Evolutionary conservation across 2,888 invertebrate genomes (phyloP).

Genomic region (Oegoconia quadripuncta): DNA sequence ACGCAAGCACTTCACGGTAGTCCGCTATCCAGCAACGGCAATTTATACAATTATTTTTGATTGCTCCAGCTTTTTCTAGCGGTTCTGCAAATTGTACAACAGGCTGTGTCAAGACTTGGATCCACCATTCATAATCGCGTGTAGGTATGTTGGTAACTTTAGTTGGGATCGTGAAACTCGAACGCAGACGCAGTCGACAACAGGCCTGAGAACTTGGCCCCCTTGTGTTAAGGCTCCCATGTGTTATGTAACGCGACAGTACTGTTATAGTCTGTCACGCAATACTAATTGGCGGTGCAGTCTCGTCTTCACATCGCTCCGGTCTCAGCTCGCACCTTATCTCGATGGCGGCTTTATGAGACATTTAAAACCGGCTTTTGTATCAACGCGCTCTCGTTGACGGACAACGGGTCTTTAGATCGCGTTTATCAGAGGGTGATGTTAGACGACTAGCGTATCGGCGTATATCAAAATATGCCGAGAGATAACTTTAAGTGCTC

Average conservation of each 20-base stretch:
- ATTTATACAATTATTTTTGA: conserved; percentile 9
- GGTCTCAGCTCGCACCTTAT: conserved; percentile 33
- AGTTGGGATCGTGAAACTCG: conserved; percentile 52
- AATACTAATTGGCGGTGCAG: conserved; percentile 52
- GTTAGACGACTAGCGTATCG: conserved; percentile 7
- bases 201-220: conserved; percentile 54
- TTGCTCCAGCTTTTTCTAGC: conserved; percentile 23
- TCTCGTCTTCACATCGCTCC: conserved; percentile 29
- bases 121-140: conserved; percentile 49
- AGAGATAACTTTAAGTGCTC: neutral
- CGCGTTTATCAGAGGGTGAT: conserved; percentile 30
- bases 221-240: conserved; percentile 60
- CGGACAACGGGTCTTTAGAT: conserved; percentile 40
- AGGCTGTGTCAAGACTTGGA: conserved; percentile 25
- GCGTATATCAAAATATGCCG: conserved; percentile 1
- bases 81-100: conserved; percentile 22
- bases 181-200: conserved; percentile 14
- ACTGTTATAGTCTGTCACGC: conserved; percentile 64
- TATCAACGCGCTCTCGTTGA: conserved; percentile 42
- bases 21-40: conserved; percentile 8
- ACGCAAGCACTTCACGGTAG: conserved; percentile 11
- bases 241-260: conserved; percentile 58
- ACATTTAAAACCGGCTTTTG: conserved; percentile 54
- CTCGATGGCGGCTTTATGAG: conserved; percentile 32
- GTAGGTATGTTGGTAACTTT: conserved; percentile 41